These are phyloP conservation scores for Camponotus floridanus DNA, from an alignment of 1,140 invertebrate species.

Conservation along the genomic window DNA sequence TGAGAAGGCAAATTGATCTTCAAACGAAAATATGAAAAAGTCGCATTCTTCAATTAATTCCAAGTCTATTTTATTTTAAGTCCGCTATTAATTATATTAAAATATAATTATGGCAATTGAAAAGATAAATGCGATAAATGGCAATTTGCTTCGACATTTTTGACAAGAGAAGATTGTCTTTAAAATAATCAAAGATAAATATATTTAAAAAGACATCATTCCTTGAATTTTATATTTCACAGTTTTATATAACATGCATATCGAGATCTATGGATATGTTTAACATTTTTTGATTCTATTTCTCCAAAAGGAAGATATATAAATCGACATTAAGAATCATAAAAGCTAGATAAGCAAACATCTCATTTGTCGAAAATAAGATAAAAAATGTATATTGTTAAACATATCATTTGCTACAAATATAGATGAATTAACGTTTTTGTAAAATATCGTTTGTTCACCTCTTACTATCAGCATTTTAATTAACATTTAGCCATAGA, in stretches of 20 bases:
- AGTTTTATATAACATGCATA: background rate
- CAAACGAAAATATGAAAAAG: background rate
- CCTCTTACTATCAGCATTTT: background rate
- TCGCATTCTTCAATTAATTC: background rate
- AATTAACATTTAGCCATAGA: too few relatives aligned
- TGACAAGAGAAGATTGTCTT: background rate
- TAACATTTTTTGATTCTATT: background rate
- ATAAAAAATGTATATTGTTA: too few relatives aligned
- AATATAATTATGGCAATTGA: background rate
- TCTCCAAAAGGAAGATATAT: background rate
- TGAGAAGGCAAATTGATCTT: background rate
- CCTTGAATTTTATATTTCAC: background rate
- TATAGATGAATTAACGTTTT: too few relatives aligned
- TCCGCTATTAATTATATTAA: background rate
- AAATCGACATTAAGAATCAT: background rate
- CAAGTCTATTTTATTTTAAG: background rate
- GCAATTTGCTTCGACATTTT: background rate
- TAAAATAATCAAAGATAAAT: background rate
- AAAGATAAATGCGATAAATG: background rate
- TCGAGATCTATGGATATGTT: too few relatives aligned
- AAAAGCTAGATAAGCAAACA: background rate
- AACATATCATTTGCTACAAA: too few relatives aligned
- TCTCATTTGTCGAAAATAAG: background rate
- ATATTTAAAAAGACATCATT: background rate
- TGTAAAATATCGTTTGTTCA: background rate